Percentiles rank a stretch among this genome's conserved stretches.
phyloP scores from a whole-genome alignment of 2,888 invertebrate species.

The Prostheceraeus crozeri region DNA sequence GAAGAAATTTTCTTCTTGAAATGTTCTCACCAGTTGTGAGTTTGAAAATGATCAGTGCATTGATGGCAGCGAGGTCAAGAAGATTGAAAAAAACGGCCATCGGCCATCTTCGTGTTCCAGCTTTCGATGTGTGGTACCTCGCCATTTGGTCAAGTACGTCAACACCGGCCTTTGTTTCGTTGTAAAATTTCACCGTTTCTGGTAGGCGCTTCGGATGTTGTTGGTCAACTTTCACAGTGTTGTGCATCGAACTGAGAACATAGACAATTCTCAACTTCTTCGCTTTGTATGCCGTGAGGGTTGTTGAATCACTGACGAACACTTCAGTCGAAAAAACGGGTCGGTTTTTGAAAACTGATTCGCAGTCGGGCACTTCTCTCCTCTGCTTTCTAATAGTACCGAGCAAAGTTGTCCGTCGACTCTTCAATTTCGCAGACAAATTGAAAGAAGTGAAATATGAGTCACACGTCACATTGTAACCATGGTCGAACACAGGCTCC shows the following conservation, averaged over 20 bases:
- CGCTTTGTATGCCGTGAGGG: slow-evolving; percentile 21
- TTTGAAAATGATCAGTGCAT: slow-evolving; percentile 6
- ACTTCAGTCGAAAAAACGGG: background rate
- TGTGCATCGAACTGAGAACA: slow-evolving; percentile 29
- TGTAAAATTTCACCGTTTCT: slow-evolving; percentile 25
- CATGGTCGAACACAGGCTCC: slow-evolving; percentile 9
- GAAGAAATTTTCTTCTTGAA: slow-evolving; percentile 12
- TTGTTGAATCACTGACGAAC: background rate
- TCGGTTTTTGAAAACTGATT: slow-evolving; percentile 7
- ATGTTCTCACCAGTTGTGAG: background rate
- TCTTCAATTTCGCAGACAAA: slow-evolving; percentile 7
- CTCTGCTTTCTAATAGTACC: slow-evolving; percentile 21
- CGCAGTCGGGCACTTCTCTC: slow-evolving; percentile 23
- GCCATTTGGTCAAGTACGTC: slow-evolving; percentile 11
- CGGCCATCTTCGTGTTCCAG: slow-evolving; percentile 1
- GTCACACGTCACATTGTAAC: slow-evolving; percentile 19
- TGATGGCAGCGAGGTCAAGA: slow-evolving; percentile 10
- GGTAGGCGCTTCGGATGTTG: background rate
- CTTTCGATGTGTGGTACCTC: slow-evolving; percentile 5
- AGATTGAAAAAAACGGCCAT: slow-evolving; percentile 19
- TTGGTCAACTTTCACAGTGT: slow-evolving; percentile 16
- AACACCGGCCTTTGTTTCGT: slow-evolving; percentile 28
- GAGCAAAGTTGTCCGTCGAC: slow-evolving; percentile 13
- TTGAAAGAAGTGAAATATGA: slow-evolving; percentile 12
- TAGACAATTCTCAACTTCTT: slow-evolving; percentile 19